Percentiles rank a stretch among this genome's conserved stretches.
phyloP scores from a whole-genome alignment of 2,113 vertebrate species.

The Eurypyga helias region DNA sequence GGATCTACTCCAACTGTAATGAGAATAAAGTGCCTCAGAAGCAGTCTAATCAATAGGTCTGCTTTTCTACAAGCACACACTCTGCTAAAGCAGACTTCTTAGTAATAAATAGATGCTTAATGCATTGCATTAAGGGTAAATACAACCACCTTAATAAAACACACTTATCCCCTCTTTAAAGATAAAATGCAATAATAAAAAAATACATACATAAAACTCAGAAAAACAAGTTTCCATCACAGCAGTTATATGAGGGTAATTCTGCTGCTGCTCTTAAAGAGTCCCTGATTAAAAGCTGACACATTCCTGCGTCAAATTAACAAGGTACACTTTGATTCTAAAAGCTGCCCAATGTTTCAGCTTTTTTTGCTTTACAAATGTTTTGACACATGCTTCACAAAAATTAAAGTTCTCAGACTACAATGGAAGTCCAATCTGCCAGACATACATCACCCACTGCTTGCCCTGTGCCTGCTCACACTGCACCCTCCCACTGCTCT shows the following conservation, averaged over 20 bases:
- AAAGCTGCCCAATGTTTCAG: background rate
- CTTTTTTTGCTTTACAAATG: background rate
- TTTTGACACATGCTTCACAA: background rate
- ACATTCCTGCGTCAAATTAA: background rate
- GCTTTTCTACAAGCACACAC: background rate
- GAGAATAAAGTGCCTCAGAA: conserved; percentile 14
- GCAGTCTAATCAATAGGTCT: conserved; percentile 28
- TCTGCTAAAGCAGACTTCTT: background rate
- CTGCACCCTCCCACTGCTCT: background rate
- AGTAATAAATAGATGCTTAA: conserved; percentile 48
- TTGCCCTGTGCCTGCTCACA: rapidly evolving
- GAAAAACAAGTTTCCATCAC: background rate
- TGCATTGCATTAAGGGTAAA: conserved; percentile 39
- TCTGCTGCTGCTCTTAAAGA: background rate
- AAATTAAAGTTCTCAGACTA: background rate
- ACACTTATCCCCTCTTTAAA: conserved; percentile 23
- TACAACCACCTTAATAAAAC: conserved; percentile 16
- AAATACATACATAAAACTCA: background rate
- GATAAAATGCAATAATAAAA: conserved; percentile 5
- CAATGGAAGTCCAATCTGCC: background rate
- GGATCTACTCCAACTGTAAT: background rate
- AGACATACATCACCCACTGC: background rate
- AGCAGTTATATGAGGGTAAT: background rate
- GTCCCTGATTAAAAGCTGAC: conserved; percentile 25
- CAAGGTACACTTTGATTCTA: background rate